Conservation (phyloP, 2,113 vertebrate genomes). For the Petaurus breviceps region DNA sequence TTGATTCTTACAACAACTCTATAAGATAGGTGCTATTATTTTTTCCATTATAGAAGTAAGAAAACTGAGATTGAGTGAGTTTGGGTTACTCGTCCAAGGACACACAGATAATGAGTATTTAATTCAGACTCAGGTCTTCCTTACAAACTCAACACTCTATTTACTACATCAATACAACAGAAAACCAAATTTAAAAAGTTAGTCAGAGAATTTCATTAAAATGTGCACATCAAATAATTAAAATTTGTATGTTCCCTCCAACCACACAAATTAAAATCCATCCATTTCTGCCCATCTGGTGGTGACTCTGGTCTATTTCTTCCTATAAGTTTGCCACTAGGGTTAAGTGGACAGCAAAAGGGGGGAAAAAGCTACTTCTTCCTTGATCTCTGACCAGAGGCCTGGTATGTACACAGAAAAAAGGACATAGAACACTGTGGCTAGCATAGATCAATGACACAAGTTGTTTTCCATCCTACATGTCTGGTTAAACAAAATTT, state of each 20-base stretch:
- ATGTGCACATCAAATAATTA: not conserved
- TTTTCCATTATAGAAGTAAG: not conserved
- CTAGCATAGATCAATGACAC: not conserved
- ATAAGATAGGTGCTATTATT: not conserved
- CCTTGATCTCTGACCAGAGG: not conserved
- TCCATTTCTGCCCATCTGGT: not conserved
- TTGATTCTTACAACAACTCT: not conserved
- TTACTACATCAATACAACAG: not conserved
- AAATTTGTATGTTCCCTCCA: not conserved
- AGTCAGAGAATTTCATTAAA: not conserved
- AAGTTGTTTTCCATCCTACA: not conserved
- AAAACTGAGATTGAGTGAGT: not conserved
- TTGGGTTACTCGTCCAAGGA: not conserved
- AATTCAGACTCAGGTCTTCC: not conserved
- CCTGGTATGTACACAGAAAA: no score
- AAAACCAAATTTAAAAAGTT: not conserved
- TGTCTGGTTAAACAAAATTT: not conserved
- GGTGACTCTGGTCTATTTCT: not conserved
- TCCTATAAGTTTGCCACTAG: not conserved
- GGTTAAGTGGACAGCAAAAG: not conserved
- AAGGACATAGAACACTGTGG: not conserved
- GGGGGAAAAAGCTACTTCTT: not conserved
- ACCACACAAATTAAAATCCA: not conserved
- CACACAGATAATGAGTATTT: not conserved
- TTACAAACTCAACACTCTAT: not conserved